Conservation (phyloP, 2,797 vertebrate genomes). For the Brotula barbata region DNA sequence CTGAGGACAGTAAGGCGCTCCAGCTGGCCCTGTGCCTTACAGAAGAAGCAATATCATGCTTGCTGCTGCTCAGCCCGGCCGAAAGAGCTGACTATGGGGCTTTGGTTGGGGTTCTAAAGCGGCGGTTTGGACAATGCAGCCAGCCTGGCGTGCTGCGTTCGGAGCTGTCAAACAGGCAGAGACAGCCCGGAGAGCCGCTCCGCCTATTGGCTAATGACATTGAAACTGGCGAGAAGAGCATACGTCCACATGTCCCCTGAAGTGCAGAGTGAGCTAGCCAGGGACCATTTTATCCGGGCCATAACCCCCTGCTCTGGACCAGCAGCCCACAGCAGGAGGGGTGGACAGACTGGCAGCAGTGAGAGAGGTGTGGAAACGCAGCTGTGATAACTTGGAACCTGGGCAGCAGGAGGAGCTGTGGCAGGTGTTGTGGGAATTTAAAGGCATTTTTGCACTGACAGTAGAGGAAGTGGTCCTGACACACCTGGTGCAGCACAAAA, state of each 20-base stretch:
- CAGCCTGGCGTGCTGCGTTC: slow-evolving; percentile 3
- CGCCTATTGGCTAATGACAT: no score
- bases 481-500: slow-evolving; percentile 19
- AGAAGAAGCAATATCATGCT: slow-evolving; percentile 12
- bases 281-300: slow-evolving; percentile 2
- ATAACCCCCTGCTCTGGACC: slow-evolving; percentile 7
- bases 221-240: no score
- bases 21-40: neutral
- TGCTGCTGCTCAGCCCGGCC: slow-evolving; percentile 9
- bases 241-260: slow-evolving; percentile 13
- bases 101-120: slow-evolving; percentile 10
- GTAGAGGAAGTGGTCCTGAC: slow-evolving; percentile 12
- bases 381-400: no score
- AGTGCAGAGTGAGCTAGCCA: slow-evolving; percentile 21
- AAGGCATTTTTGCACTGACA: slow-evolving; percentile 19
- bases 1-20: neutral
- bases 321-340: no score
- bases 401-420: no score
- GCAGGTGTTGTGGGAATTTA: no score
- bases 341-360: neutral
- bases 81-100: slow-evolving; percentile 13
- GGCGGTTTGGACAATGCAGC: slow-evolving; percentile 17
- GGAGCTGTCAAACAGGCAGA: neutral
- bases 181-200: no score
- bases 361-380: no score